Percentiles rank a stretch among this genome's conserved stretches.
These are phyloP conservation scores for Turdus rufiventris DNA, from an alignment of 2,113 vertebrate genomes.

Conservation along the genomic window DNA sequence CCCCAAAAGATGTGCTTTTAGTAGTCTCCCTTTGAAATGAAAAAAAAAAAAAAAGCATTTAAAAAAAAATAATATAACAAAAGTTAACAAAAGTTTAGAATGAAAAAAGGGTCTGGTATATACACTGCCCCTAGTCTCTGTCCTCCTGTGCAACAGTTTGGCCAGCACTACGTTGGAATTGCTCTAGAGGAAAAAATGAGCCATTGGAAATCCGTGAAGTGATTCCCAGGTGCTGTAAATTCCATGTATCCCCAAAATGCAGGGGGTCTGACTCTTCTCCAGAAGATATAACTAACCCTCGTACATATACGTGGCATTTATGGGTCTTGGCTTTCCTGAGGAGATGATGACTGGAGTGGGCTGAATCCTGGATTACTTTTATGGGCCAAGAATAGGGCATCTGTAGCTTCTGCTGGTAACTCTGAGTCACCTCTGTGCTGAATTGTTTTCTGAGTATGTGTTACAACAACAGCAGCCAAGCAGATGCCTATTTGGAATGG, in stretches of 20 bases:
- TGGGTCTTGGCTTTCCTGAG: background rate
- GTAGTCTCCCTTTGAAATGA: background rate
- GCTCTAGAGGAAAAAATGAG: background rate
- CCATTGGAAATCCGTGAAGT: background rate
- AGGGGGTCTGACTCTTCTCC: background rate
- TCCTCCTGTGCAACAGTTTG: background rate
- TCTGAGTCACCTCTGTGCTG: background rate
- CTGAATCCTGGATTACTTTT: background rate
- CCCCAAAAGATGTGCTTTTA: background rate
- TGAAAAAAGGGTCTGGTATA: background rate
- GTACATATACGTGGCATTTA: background rate
- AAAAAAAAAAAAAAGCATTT: background rate
- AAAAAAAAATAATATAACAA: background rate
- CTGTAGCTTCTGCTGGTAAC: background rate
- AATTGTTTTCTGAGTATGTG: background rate
- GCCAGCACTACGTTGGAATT: background rate
- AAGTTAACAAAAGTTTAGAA: background rate
- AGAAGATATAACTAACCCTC: background rate
- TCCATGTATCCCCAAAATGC: background rate
- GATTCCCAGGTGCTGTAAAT: background rate
- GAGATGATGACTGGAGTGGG: background rate
- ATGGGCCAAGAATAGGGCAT: background rate
- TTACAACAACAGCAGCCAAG: background rate
- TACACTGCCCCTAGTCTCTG: background rate
- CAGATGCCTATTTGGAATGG: background rate